Evolutionary conservation across 1,140 invertebrate genomes (phyloP).

Genomic region (Campodea augens): DNA sequence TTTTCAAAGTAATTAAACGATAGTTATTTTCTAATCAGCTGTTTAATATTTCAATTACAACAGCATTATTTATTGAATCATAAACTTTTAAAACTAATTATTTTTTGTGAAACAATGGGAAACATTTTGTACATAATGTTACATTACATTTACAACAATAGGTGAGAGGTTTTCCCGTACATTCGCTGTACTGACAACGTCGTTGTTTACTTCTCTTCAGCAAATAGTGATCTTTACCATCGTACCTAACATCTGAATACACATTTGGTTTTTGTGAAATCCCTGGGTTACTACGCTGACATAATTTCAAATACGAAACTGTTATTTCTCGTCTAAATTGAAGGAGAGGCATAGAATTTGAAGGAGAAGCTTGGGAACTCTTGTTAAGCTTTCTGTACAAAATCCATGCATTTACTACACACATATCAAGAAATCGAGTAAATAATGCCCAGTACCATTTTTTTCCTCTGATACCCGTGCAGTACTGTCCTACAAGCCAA

Average conservation of each 20-base stretch:
- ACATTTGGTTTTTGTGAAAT: background rate
- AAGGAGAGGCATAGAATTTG: background rate
- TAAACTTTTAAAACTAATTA: too few relatives aligned
- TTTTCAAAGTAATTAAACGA: too few relatives aligned
- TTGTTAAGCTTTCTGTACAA: conserved; percentile 10
- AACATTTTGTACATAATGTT: background rate
- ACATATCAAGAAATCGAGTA: conserved; percentile 25
- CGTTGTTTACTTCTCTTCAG: background rate
- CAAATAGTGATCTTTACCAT: background rate
- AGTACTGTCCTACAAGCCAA: conserved; percentile 15
- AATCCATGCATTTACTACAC: conserved; percentile 18
- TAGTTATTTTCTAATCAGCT: too few relatives aligned
- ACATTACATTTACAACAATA: background rate
- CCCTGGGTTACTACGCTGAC: background rate
- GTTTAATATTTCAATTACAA: too few relatives aligned
- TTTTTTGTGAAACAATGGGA: too few relatives aligned
- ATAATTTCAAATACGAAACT: background rate
- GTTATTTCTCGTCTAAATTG: background rate
- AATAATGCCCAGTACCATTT: conserved; percentile 25
- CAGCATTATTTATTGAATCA: too few relatives aligned
- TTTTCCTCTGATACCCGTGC: conserved; percentile 24
- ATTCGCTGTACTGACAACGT: background rate
- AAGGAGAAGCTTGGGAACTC: background rate
- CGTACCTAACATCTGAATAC: background rate
- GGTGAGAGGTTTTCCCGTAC: background rate